A percentile compares a stretch with the other conserved stretches of the same genome.
These are phyloP conservation scores for Babyrousa celebensis DNA, from an alignment of 2,797 vertebrate genomes.

Conservation along the genomic window DNA sequence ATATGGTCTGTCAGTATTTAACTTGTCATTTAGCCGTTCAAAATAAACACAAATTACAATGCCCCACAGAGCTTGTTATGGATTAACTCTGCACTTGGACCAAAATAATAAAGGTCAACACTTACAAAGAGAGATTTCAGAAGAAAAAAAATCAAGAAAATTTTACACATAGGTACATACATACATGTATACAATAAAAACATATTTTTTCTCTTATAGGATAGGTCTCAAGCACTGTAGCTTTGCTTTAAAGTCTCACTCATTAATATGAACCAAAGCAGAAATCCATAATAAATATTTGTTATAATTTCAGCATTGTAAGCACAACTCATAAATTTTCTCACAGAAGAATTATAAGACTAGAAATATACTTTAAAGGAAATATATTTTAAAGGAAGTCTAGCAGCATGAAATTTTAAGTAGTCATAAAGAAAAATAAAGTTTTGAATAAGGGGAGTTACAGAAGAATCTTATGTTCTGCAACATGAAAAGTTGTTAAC, in stretches of 20 bases:
- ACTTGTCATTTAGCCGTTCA: constrained; percentile 87
- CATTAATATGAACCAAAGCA: constrained; percentile 56
- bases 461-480: constrained; percentile 85
- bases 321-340: constrained; percentile 79
- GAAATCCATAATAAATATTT: constrained; percentile 80
- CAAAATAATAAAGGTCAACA: constrained; percentile 76
- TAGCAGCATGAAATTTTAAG: constrained; percentile 72
- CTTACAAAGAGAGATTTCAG: background rate
- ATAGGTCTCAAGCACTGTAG: constrained; percentile 56
- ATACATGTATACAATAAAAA: background rate
- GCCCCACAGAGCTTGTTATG: constrained; percentile 69
- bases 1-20: constrained; percentile 91
- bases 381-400: constrained; percentile 83
- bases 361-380: constrained; percentile 82
- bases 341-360: constrained; percentile 75
- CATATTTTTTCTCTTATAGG: background rate
- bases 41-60: constrained; percentile 64
- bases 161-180: background rate
- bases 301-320: constrained; percentile 78
- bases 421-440: constrained; percentile 77
- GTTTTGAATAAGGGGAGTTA: constrained; percentile 84
- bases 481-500: constrained; percentile 84
- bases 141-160: background rate
- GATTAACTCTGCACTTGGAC: constrained; percentile 81
- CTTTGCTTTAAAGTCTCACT: constrained; percentile 47